Percentiles rank a stretch among this genome's conserved stretches.
Evolutionary conservation across 2,888 invertebrate genomes (phyloP).

Genomic region (Morpho helenor): DNA sequence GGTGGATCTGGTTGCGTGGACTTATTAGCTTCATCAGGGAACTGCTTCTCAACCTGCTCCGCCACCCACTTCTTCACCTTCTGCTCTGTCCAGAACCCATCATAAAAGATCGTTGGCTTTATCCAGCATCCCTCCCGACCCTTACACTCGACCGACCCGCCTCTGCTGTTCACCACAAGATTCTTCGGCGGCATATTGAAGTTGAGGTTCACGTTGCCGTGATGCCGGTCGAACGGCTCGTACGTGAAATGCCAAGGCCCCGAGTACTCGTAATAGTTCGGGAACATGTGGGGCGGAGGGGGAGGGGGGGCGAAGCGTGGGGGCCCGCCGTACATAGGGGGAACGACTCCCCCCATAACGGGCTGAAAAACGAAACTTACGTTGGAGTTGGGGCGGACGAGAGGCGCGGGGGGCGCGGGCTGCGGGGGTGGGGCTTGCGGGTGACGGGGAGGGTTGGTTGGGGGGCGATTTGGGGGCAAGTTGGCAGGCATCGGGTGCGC

Average conservation of each 20-base stretch:
- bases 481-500: constrained; percentile 43
- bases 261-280: constrained; percentile 60
- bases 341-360: constrained; percentile 49
- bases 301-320: constrained; percentile 31
- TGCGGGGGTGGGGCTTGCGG: constrained; percentile 14
- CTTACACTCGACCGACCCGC: constrained; percentile 48
- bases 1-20: constrained; percentile 32
- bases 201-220: constrained; percentile 62
- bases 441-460: constrained; percentile 27
- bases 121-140: constrained; percentile 63
- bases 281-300: constrained; percentile 46
- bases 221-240: constrained; percentile 56
- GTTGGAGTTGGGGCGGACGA: constrained; percentile 50
- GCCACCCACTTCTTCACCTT: constrained; percentile 76
- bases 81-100: constrained; percentile 77
- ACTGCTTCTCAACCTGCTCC: constrained; percentile 71
- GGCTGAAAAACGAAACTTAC: constrained; percentile 70
- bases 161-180: constrained; percentile 54
- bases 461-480: constrained; percentile 26
- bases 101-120: constrained; percentile 73
- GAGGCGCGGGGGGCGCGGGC: constrained; percentile 30
- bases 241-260: constrained; percentile 69
- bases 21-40: constrained; percentile 52
- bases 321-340: constrained; percentile 41
- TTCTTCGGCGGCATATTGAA: constrained; percentile 68